These are phyloP conservation scores for Scrobipalpa atriplicella DNA, from an alignment of 2,888 invertebrate genomes.

Conservation along the genomic window DNA sequence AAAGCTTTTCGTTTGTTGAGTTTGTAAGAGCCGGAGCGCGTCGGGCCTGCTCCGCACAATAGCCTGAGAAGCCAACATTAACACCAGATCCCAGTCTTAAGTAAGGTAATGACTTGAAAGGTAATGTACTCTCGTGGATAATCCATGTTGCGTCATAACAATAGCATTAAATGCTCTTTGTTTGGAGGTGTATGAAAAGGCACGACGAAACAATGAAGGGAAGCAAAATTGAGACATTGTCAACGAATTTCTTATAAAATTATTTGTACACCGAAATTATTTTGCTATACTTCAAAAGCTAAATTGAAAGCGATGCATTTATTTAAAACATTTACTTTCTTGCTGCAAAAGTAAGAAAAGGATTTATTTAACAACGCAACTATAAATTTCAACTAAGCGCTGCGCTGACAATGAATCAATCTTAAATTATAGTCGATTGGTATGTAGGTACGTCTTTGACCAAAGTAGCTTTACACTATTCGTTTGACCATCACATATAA, in stretches of 20 bases:
- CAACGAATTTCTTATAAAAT: neutral
- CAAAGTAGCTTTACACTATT: no score
- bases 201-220: neutral
- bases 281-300: neutral
- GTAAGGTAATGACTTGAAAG: conserved; percentile 66
- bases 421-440: no score
- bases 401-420: no score
- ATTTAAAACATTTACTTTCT: no score
- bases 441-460: no score
- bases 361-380: no score
- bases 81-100: conserved; percentile 67
- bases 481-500: no score
- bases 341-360: no score
- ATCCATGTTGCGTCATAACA: conserved; percentile 18
- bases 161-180: neutral
- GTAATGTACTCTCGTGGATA: conserved; percentile 34
- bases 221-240: conserved; percentile 1
- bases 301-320: neutral
- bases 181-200: neutral
- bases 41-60: conserved; percentile 65
- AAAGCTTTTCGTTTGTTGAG: conserved; percentile 70
- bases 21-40: conserved; percentile 69
- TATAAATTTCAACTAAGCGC: no score
- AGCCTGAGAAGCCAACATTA: conserved; percentile 69
- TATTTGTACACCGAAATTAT: neutral